These are phyloP conservation scores for Eupeodes luniger DNA, from an alignment of 2,888 invertebrate genomes.

Conservation along the genomic window DNA sequence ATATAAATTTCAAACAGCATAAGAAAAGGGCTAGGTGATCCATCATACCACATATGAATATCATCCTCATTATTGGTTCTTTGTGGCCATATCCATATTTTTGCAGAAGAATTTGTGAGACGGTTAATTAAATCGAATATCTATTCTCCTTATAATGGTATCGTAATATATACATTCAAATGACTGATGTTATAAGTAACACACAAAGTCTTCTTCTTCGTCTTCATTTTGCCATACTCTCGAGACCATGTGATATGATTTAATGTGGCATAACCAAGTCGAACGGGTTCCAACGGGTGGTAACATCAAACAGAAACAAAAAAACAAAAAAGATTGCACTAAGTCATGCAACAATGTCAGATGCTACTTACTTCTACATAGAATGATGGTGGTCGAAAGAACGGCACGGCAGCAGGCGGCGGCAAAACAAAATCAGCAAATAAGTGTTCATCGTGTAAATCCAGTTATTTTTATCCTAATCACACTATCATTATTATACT, in stretches of 20 bases:
- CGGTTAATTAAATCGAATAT: slow-evolving; percentile 71
- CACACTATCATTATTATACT: slow-evolving; percentile 45
- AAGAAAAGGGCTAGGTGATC: slow-evolving; percentile 28
- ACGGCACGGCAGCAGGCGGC: not conserved
- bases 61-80: slow-evolving; percentile 52
- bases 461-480: slow-evolving; percentile 72
- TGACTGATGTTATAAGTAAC: slow-evolving; percentile 64
- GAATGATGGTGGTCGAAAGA: not conserved
- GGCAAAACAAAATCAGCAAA: slow-evolving; percentile 4
- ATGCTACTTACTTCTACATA: not conserved
- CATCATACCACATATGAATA: slow-evolving; percentile 27
- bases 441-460: slow-evolving; percentile 52
- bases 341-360: slow-evolving; percentile 50
- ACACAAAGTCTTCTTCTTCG: slow-evolving; percentile 9
- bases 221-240: slow-evolving; percentile 2
- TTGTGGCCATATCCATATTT: not conserved
- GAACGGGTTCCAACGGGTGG: slow-evolving; percentile 41
- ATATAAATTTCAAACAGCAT: slow-evolving; percentile 2
- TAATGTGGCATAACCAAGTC: slow-evolving; percentile 31
- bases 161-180: slow-evolving; percentile 49
- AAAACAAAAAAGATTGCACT: slow-evolving; percentile 30
- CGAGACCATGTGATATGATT: slow-evolving; percentile 43
- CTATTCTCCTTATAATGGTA: slow-evolving; percentile 62
- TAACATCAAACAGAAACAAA: not conserved
- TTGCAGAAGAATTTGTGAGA: not conserved